These are phyloP conservation scores for Cordilura impudica DNA, from an alignment of 2,888 invertebrate genomes.

Conservation along the genomic window DNA sequence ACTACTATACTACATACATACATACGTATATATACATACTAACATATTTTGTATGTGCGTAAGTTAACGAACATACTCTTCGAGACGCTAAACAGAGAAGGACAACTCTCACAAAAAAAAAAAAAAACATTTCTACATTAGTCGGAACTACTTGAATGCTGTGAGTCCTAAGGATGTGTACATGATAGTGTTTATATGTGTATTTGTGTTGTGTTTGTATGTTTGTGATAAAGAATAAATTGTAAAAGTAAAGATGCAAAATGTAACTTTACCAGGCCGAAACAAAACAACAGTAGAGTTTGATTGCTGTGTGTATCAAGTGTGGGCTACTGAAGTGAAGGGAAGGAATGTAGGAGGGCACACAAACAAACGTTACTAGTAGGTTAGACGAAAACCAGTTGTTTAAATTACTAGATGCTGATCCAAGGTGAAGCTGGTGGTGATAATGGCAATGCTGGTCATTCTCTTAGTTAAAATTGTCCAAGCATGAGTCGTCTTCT, in stretches of 20 bases:
- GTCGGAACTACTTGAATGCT: constrained; percentile 11
- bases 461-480: constrained; percentile 37
- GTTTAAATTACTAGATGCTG: constrained; percentile 30
- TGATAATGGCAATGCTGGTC: constrained; percentile 25
- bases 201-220: constrained; percentile 11
- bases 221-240: constrained; percentile 58
- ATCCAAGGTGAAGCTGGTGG: constrained; percentile 29
- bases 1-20: not conserved
- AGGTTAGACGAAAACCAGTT: constrained; percentile 26
- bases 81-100: constrained; percentile 48
- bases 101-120: constrained; percentile 26
- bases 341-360: not conserved
- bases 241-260: constrained; percentile 59
- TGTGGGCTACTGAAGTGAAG: constrained; percentile 8
- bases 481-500: constrained; percentile 23
- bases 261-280: constrained; percentile 41
- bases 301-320: constrained; percentile 14
- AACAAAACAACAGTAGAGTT: constrained; percentile 29
- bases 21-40: not conserved
- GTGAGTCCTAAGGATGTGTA: constrained; percentile 11
- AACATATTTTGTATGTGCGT: constrained; percentile 23
- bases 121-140: constrained; percentile 29
- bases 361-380: constrained; percentile 41
- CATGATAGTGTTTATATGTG: not conserved
- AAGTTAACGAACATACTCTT: constrained; percentile 38